Base-by-base conservation (phyloP, 30 jellyfish, hydroid and myxozoan species). In the Turritopsis rubra region DNA sequence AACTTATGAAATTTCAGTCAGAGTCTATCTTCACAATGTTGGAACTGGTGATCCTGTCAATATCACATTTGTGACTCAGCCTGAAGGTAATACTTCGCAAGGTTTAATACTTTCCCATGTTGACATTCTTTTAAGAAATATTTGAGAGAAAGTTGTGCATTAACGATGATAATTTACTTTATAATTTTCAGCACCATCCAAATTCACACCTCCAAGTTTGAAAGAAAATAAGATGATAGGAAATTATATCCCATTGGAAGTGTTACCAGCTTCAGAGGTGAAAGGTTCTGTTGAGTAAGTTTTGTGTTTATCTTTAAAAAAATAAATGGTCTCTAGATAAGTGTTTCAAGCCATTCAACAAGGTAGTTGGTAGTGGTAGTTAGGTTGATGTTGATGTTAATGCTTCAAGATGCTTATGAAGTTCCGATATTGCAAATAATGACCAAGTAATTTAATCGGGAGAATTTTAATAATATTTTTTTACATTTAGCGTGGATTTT, bases 251-350 rank as follows among this genome's bases (percentile, higher is more conserved):
- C 78, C 88, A 28, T 85, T 93, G 16, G 68, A 54, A 1, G 25
- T 93, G 23, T 65, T 81, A 22, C 96, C 94, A 29, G 89, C 98
- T 8, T 72, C 98, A 8, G 87, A 84, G 16, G 79, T 88, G 41
- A 72, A 93, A 82, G 98, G 98, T 21, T 88, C 95, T 22, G 70
- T 93, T 16, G 92, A 79, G 96, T 93, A 85, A 71, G 96, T 81
- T 28, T 74, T 68, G 7, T 18, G 72, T 23, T 41, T 81, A n/a
- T 16, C 23, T 66, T 21, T 75, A 29, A 18, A 41, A 31, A 21
- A 4, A 7, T 31, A 4, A 25, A 1, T 77, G 4, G 19, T 66
- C 1, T 75, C 83, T 7, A 8, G 29, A 7, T 24, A 31, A 16
- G 29, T 7, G 22, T 8, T 21, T 23, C 3, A 16, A 26, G 4